Percentiles rank a stretch among this genome's conserved stretches.
These are phyloP conservation scores for Muscidifurax raptorellus DNA, from an alignment of 1,140 invertebrate genomes.

Conservation along the genomic window DNA sequence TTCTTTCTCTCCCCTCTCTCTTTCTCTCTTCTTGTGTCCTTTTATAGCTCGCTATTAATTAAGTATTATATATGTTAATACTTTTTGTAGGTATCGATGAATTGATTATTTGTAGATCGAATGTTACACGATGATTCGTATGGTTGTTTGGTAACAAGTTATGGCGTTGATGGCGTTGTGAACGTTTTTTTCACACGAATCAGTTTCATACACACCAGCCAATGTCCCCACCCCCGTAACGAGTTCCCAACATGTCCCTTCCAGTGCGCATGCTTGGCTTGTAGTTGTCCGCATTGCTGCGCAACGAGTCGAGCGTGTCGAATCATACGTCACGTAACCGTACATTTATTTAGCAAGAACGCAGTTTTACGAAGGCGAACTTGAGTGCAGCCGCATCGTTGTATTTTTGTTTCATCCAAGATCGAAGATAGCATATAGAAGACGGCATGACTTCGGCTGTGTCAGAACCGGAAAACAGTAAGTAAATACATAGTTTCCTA, in stretches of 20 bases:
- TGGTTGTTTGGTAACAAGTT: too few relatives aligned
- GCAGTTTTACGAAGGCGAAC: background rate
- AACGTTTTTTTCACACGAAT: too few relatives aligned
- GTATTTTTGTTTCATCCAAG: background rate
- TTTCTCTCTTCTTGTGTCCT: background rate
- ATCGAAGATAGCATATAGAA: background rate
- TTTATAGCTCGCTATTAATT: too few relatives aligned
- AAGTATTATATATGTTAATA: too few relatives aligned
- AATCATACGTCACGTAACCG: constrained; percentile 21
- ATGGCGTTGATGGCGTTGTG: too few relatives aligned
- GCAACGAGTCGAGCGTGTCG: background rate
- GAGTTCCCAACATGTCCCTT: constrained; percentile 35
- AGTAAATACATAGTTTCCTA: background rate
- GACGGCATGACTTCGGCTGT: background rate
- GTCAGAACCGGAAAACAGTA: background rate
- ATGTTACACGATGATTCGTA: too few relatives aligned
- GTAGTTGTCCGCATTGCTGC: constrained; percentile 9
- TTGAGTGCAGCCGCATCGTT: background rate
- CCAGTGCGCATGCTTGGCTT: background rate
- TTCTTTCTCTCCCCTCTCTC: background rate
- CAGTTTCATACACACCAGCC: background rate
- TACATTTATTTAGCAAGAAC: background rate
- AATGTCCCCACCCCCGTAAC: background rate
- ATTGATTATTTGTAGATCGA: too few relatives aligned
- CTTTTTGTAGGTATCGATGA: too few relatives aligned